Evolutionary conservation across 2,113 vertebrate genomes (phyloP).

Genomic region (Microcebus ravelobensis): DNA sequence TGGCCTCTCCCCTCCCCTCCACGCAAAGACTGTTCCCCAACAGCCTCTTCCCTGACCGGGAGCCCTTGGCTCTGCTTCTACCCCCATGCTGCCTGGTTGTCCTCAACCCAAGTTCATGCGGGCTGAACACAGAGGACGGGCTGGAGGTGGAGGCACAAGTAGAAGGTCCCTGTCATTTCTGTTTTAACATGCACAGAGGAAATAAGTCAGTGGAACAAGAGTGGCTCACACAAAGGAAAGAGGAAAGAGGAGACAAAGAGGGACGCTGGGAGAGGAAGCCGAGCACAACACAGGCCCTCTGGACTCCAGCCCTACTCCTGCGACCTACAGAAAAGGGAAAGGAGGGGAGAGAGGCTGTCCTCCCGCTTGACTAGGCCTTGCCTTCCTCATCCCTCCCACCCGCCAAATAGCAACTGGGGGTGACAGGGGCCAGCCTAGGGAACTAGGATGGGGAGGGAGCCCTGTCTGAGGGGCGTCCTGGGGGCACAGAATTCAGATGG

Average conservation of each 20-base stretch:
- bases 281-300: not conserved
- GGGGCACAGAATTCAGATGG: not conserved
- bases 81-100: not conserved
- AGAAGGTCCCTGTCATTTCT: not conserved
- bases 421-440: not conserved
- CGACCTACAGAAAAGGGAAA: not conserved
- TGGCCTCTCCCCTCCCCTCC: not conserved
- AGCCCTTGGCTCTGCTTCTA: not conserved
- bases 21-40: not conserved
- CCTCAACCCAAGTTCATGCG: not conserved
- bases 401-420: not conserved
- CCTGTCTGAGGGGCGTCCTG: too few species aligned
- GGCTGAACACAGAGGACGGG: not conserved
- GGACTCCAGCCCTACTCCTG: not conserved
- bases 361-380: not conserved
- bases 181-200: constrained; percentile 37
- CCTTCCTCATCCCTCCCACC: not conserved
- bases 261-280: constrained; percentile 10
- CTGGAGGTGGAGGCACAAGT: not conserved
- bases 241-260: constrained; percentile 63
- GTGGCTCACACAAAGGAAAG: constrained; percentile 16
- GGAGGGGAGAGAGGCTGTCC: not conserved
- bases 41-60: not conserved
- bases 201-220: constrained; percentile 57
- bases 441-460: not conserved